phyloP scores from a whole-genome alignment of 2,888 invertebrate species.

The Hofmannophila pseudospretella region DNA sequence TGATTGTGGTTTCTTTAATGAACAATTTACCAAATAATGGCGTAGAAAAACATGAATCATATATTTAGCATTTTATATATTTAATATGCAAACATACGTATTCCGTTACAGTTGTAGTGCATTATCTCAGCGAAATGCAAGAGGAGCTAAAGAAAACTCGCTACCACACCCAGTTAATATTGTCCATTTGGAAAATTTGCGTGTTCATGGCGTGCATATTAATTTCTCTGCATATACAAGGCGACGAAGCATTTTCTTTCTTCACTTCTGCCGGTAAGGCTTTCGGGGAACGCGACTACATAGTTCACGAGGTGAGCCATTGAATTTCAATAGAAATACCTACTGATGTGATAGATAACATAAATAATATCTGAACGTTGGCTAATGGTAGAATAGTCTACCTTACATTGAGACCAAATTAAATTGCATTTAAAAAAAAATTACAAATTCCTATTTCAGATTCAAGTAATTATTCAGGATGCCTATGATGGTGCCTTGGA shows the following conservation, averaged over 20 bases:
- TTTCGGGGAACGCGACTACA: slow-evolving; percentile 73
- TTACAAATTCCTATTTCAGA: slow-evolving; percentile 51
- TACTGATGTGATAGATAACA: too few species aligned
- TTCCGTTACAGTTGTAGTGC: slow-evolving; percentile 42
- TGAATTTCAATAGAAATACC: too few species aligned
- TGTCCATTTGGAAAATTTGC: slow-evolving; percentile 87
- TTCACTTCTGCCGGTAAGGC: slow-evolving; percentile 66
- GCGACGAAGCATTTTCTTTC: slow-evolving; percentile 59
- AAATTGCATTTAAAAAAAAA: too few species aligned
- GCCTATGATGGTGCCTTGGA: slow-evolving; percentile 50
- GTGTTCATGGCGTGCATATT: slow-evolving; percentile 83
- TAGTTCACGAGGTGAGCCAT: slow-evolving; percentile 67
- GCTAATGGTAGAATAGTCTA: too few species aligned
- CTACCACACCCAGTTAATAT: slow-evolving; percentile 84
- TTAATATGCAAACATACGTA: too few species aligned
- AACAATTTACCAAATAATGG: too few species aligned
- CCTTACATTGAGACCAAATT: too few species aligned
- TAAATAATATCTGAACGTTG: too few species aligned
- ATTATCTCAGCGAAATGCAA: slow-evolving; percentile 60
- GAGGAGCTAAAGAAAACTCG: slow-evolving; percentile 80
- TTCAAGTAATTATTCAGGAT: slow-evolving; percentile 58
- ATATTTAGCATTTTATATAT: too few species aligned
- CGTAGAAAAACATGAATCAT: too few species aligned
- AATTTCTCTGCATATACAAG: slow-evolving; percentile 69
- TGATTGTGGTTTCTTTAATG: too few species aligned